These are phyloP conservation scores for Phymanthus crucifer DNA, from an alignment of 92 coral and sea anemone species.

Conservation along the genomic window DNA sequence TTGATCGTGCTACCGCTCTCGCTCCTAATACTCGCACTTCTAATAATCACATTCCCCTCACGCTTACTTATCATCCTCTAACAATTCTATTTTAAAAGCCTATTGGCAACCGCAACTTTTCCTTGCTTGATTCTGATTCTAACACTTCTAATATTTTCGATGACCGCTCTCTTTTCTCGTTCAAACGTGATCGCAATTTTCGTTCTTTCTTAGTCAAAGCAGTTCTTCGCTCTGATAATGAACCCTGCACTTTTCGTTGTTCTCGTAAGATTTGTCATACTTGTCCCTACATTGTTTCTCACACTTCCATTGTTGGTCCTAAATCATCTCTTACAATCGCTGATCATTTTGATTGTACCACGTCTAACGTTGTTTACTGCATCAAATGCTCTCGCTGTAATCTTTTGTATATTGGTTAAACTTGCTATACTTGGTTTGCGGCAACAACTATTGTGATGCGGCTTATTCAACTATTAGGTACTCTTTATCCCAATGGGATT, in stretches of 20 bases:
- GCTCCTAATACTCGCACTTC: too few species aligned
- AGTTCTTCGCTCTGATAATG: conserved; percentile 12
- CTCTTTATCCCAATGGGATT: too few species aligned
- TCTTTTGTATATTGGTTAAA: too few species aligned
- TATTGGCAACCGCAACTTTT: too few species aligned
- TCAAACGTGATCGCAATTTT: conserved; percentile 39
- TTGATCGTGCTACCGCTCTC: too few species aligned
- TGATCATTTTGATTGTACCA: conserved; percentile 44
- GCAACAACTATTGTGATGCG: too few species aligned
- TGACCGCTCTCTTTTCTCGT: conserved; percentile 45
- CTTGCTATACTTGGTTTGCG: too few species aligned
- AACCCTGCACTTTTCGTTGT: conserved; percentile 48
- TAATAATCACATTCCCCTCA: too few species aligned
- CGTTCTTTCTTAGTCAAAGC: conserved; percentile 39
- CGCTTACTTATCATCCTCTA: too few species aligned
- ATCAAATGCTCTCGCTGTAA: conserved; percentile 5
- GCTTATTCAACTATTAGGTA: too few species aligned
- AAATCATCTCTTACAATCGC: conserved; percentile 1
- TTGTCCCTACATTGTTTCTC: conserved; percentile 29
- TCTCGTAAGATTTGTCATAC: conserved; percentile 46
- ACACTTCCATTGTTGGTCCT: conserved; percentile 20
- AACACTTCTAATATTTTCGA: conserved; percentile 42
- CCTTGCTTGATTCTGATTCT: conserved; percentile 38
- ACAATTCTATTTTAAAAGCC: too few species aligned
- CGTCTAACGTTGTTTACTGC: conserved; percentile 35